Evolutionary conservation across 2,888 invertebrate genomes (phyloP), one percentile per base, ranked within the genome.

Genomic region (Tuta absoluta): DNA sequence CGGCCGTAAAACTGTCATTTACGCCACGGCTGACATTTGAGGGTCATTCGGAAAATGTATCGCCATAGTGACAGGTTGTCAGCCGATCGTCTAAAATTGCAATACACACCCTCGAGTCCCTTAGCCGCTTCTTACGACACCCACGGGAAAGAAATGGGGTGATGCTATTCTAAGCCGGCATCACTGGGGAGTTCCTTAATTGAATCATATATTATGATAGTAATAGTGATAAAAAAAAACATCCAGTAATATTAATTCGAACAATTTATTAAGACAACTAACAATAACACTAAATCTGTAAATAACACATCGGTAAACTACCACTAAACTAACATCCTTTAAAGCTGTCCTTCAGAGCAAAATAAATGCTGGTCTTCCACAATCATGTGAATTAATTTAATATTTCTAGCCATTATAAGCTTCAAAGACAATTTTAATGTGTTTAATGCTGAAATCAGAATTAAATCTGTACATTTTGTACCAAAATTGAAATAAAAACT

Each of bases 331-430:
- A 84, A 79, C 74, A 73, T 76, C 68, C 71, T 64, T 87, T 89
- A 88, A 89, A 88, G 87, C 89, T 87, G 81, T 80, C 33, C 82
- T 79, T n/a, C n/a, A 81, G 73, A 79, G 63, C 68, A 67, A 41
- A 59, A 49, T 61, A 61, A 61, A 61, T 61, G 61, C 61, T 33
- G 60, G 38, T 21, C 3, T 17, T 60, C 12, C 17, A 45, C 24
- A 24, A 11, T 38, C 7, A 10, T 33, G 21, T 24, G 24, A 33
- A 45, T 17, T 2, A 1, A 23, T 48, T 38, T 19, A 23, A 21
- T 19, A 38, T 38, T 0, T 7, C 37, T 37, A 24, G 8, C 2
- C 21, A 38, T 33, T 11, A 38, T 19, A n/a, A 58, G 58, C 19
- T 37, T 58, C 33, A 33, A 21, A 38, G 58, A 37, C 12, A 51